Conservation (phyloP, 1,140 invertebrate species). For the Camponotus pennsylvanicus region DNA sequence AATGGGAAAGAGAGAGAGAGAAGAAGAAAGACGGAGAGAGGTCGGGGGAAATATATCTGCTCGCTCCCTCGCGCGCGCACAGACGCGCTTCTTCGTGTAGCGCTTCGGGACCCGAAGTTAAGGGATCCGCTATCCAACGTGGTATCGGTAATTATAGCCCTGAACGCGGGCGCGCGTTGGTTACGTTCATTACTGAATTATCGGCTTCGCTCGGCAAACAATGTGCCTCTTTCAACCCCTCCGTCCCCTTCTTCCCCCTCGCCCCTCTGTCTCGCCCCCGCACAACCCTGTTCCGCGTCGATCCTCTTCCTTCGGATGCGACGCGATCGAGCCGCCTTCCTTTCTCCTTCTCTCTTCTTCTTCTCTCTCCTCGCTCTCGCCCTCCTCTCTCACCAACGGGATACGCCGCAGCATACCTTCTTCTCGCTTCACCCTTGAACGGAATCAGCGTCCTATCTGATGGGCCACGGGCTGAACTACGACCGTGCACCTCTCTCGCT, state of each 20-base stretch:
- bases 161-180: slow-evolving; percentile 83
- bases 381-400: slow-evolving; percentile 28
- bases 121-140: slow-evolving; percentile 85
- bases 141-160: slow-evolving; percentile 86
- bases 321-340: slow-evolving; percentile 10
- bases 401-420: slow-evolving; percentile 26
- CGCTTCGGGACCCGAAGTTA: slow-evolving; percentile 81
- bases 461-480: slow-evolving; percentile 79
- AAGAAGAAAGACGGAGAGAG: slow-evolving; percentile 36
- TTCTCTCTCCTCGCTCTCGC: background rate
- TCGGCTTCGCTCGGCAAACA: slow-evolving; percentile 85
- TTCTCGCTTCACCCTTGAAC: slow-evolving; percentile 58
- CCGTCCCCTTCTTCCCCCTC: slow-evolving; percentile 45
- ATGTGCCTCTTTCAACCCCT: slow-evolving; percentile 80
- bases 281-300: slow-evolving; percentile 58
- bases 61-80: slow-evolving; percentile 62
- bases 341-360: slow-evolving; percentile 17
- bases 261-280: slow-evolving; percentile 48
- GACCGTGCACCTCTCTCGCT: slow-evolving; percentile 58
- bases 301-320: slow-evolving; percentile 24
- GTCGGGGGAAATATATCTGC: slow-evolving; percentile 56
- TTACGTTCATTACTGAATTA: slow-evolving; percentile 86
- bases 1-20: slow-evolving; percentile 35
- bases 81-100: slow-evolving; percentile 71
- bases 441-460: slow-evolving; percentile 74